A percentile compares a stretch with the other conserved stretches of the same genome.
Evolutionary conservation across 2,888 invertebrate genomes (phyloP).

Genomic region (Drosophila kambysellisi): DNA sequence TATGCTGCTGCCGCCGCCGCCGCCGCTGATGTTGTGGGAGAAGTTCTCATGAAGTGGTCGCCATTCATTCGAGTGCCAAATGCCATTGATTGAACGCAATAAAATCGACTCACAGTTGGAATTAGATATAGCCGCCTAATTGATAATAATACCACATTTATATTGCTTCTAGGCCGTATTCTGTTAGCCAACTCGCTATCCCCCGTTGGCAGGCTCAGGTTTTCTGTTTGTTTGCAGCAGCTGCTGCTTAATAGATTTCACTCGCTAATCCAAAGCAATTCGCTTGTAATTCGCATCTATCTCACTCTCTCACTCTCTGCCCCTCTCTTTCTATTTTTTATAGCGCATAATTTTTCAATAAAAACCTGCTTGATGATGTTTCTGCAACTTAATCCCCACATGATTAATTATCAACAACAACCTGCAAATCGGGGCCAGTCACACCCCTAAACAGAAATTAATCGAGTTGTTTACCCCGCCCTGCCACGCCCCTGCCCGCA

Average conservation of each 20-base stretch:
- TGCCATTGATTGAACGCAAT: conserved; percentile 69
- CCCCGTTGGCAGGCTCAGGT: not conserved
- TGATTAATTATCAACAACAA: conserved; percentile 81
- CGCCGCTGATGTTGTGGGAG: conserved; percentile 56
- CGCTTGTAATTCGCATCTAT: conserved; percentile 22
- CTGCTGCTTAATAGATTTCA: conserved; percentile 22
- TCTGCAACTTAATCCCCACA: conserved; percentile 73
- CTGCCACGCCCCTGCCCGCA: not conserved
- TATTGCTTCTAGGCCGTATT: conserved; percentile 29
- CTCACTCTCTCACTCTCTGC: conserved; percentile 2
- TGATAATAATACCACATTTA: conserved; percentile 78
- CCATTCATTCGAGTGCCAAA: conserved; percentile 68
- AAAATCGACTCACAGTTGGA: conserved; percentile 42
- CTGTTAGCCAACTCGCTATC: conserved; percentile 35
- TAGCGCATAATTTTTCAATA: conserved; percentile 69
- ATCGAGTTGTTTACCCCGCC: conserved; percentile 56
- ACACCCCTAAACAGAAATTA: conserved; percentile 62
- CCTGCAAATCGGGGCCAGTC: conserved; percentile 34
- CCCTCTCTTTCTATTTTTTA: conserved; percentile 23
- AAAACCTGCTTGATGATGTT: conserved; percentile 69
- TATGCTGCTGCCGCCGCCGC: conserved; percentile 23
- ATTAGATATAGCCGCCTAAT: conserved; percentile 73
- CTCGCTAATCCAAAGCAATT: conserved; percentile 43
- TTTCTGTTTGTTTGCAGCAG: conserved; percentile 25
- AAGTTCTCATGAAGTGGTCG: conserved; percentile 71